Evolutionary conservation across 1,140 invertebrate genomes (phyloP).

Genomic region (Heliconius eleuchia): DNA sequence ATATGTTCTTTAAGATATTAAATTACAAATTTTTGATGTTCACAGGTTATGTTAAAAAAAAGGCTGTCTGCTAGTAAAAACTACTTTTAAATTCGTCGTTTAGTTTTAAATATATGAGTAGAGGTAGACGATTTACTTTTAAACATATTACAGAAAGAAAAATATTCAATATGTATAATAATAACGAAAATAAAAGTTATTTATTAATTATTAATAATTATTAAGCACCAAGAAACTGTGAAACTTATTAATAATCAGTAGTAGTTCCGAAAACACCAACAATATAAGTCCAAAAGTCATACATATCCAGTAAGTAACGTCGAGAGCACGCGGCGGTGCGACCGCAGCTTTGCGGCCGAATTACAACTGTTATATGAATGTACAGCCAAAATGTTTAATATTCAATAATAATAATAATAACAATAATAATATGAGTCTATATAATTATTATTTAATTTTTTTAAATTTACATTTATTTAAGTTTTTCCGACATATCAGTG

Average conservation of each 20-base stretch:
- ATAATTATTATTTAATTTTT: neutral
- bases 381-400: constrained; percentile 8
- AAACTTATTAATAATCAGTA: neutral
- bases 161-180: neutral
- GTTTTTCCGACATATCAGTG: no score
- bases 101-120: no score
- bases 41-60: no score
- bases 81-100: no score
- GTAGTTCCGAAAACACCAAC: neutral
- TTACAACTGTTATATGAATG: constrained; percentile 14
- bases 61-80: no score
- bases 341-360: constrained; percentile 6
- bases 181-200: neutral
- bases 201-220: neutral
- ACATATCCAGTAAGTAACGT: constrained; percentile 15
- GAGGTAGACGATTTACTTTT: no score
- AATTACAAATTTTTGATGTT: no score
- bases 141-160: no score
- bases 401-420: neutral
- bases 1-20: no score
- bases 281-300: constrained; percentile 15
- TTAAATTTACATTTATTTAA: no score
- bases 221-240: neutral
- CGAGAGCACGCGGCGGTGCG: constrained; percentile 8
- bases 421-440: no score